These are phyloP conservation scores for Polydrusus cervinus DNA, from an alignment of 2,888 invertebrate species.

Conservation along the genomic window DNA sequence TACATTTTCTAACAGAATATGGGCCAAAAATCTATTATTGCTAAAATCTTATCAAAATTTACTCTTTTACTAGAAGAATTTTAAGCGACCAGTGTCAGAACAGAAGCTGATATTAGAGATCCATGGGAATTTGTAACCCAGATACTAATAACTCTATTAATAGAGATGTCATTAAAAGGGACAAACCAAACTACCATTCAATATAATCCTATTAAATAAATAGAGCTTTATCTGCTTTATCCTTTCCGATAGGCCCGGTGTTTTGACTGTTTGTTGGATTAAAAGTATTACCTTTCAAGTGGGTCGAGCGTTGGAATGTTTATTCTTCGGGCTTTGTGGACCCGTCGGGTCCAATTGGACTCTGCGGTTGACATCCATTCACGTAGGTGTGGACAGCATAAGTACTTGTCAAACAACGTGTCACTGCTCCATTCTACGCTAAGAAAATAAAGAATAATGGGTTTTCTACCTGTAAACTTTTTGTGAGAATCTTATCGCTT, in stretches of 20 bases:
- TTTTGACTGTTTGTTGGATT: constrained; percentile 56
- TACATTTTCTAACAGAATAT: too few relatives aligned
- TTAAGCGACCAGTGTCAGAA: too few relatives aligned
- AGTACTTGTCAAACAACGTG: constrained; percentile 70
- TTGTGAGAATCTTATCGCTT: constrained; percentile 43
- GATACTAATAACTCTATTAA: constrained; percentile 14
- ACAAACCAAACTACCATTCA: constrained; percentile 14
- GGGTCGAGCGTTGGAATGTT: constrained; percentile 51
- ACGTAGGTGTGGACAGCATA: constrained; percentile 68
- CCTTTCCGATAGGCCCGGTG: constrained; percentile 52
- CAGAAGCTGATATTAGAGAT: constrained; percentile 4
- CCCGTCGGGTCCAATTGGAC: constrained; percentile 67
- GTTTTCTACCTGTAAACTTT: constrained; percentile 42
- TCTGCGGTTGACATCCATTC: constrained; percentile 68
- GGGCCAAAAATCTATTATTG: too few relatives aligned
- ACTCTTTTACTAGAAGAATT: too few relatives aligned
- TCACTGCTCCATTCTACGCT: constrained; percentile 60
- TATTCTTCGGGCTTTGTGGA: constrained; percentile 62
- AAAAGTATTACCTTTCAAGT: constrained; percentile 57
- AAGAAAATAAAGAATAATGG: constrained; percentile 47
- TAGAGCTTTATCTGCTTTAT: constrained; percentile 42
- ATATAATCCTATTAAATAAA: constrained; percentile 54
- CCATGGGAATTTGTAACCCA: constrained; percentile 14
- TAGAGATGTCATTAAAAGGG: constrained; percentile 28
- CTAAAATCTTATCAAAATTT: too few relatives aligned